Base-by-base conservation (phyloP, 2,888 invertebrate species). In the Lochmaea capreae region DNA sequence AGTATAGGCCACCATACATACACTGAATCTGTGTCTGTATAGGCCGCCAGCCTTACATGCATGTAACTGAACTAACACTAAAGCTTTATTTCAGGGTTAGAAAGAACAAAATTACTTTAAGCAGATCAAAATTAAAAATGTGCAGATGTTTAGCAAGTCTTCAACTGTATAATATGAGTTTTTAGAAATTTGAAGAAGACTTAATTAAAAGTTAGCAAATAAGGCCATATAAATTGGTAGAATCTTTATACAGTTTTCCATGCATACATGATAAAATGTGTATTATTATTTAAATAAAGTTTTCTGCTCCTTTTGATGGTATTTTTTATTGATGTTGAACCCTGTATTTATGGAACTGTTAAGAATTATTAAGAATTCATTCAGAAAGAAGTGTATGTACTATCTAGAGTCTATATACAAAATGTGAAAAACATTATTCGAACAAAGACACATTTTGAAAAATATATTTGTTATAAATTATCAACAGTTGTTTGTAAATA, bases 321-420 rank as follows among this genome's bases (percentile, higher is more conserved):
- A 11, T 16, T 18, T 54, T 54, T 18, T 16, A 10, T n/a, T 39
- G 33, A 9, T 39, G 33, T 5, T 33, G 33, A 33, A 49, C n/a
- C n/a, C 49, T 49, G 49, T 49, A 54, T 54, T 54, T 16, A 54
- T 54, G 54, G 18, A 18, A 10, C 18, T 52, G 16, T 14, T 52
- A 3, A 52, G 16, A 52, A n/a, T n/a, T n/a, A n/a, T n/a, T 16
- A 52, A 52, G 0, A 16, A 16, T n/a, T 16, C 52, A 52, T 52
- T 52, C 52, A 6, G 14, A 52, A 52, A 16, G 52, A 18, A 54
- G 54, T 54, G 54, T 54, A 54, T 54, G 54, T 54, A 54, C 18
- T 54, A 18, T 54, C 11, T 54, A 54, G 6, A 18, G 54, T 54
- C 18, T 54, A 54, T 54, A 54, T 54, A 54, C 52, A 52, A 52